phyloP scores from a whole-genome alignment of 92 coral and sea anemone genomes.

The Paramuricea clavata region DNA sequence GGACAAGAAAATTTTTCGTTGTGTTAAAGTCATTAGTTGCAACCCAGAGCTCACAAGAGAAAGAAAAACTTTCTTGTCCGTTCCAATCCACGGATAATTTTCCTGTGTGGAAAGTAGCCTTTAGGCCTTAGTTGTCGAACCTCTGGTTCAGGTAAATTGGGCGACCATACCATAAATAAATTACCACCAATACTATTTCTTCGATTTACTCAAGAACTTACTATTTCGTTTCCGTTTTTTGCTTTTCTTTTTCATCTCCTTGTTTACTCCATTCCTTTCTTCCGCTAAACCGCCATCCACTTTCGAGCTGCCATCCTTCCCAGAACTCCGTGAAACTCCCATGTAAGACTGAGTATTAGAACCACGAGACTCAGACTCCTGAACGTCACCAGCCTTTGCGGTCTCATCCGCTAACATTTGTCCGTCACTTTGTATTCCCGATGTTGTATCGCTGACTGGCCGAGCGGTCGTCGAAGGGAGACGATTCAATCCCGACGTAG shows the following conservation, averaged over 20 bases:
- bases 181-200: no score
- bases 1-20: no score
- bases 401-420: neutral
- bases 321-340: neutral
- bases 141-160: no score
- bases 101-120: no score
- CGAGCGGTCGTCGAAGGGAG: neutral
- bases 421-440: neutral
- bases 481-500: neutral
- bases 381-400: neutral
- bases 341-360: neutral
- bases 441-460: neutral
- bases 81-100: no score
- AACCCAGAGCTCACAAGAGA: no score
- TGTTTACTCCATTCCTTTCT: neutral
- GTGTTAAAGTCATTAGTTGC: no score
- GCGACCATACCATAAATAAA: no score
- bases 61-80: no score
- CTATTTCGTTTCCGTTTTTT: conserved; percentile 73
- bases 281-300: neutral
- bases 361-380: neutral
- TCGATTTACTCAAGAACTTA: no score
- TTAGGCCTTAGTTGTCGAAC: no score
- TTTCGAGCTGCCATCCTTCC: neutral
- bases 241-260: conserved; percentile 71